Evolutionary conservation across 1,140 invertebrate genomes (phyloP).

Genomic region (Psilanteris sp.): DNA sequence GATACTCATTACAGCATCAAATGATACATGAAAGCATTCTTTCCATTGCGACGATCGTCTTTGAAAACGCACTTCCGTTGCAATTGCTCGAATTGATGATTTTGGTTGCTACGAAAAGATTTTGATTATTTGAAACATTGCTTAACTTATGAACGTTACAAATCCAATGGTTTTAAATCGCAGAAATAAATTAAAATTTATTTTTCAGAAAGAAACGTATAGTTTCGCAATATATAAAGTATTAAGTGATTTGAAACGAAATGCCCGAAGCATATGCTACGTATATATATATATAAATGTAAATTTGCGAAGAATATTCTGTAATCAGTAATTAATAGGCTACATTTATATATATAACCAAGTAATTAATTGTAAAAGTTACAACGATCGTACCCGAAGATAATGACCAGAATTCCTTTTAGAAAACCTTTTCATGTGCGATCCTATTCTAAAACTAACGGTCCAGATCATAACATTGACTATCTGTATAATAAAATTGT

Average conservation of each 20-base stretch:
- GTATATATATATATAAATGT: too few relatives aligned
- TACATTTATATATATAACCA: too few relatives aligned
- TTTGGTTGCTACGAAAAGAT: slow-evolving; percentile 6
- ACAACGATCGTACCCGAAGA: too few relatives aligned
- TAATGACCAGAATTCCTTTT: too few relatives aligned
- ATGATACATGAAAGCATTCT: slow-evolving; percentile 59
- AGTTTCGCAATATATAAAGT: too few relatives aligned
- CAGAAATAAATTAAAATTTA: not conserved
- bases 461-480: slow-evolving; percentile 32
- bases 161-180: not conserved
- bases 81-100: slow-evolving; percentile 19
- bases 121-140: slow-evolving; percentile 17
- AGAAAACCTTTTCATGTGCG: slow-evolving; percentile 35
- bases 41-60: slow-evolving; percentile 34
- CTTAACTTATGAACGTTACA: too few relatives aligned
- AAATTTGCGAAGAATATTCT: too few relatives aligned
- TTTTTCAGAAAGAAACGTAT: too few relatives aligned
- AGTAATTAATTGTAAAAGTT: too few relatives aligned
- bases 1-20: slow-evolving; percentile 61
- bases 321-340: too few relatives aligned
- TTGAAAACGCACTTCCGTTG: slow-evolving; percentile 49
- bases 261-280: too few relatives aligned
- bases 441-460: slow-evolving; percentile 35
- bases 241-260: too few relatives aligned
- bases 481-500: slow-evolving; percentile 34